Conservation (phyloP, 1,140 invertebrate species). For the Solenopsis fugax region DNA sequence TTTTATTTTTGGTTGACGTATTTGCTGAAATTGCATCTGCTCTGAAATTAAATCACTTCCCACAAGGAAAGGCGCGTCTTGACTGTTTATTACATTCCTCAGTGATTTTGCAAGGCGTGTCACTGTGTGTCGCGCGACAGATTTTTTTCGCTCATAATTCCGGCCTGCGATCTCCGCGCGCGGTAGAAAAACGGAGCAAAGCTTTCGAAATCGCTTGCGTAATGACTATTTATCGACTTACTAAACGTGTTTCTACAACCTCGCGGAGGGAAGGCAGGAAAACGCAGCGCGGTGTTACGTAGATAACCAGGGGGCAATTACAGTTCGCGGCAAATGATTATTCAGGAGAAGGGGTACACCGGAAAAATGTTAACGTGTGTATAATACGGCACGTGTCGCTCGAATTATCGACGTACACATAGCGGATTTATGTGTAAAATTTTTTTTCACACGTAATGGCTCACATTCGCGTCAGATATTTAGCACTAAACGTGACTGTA, state of each 20-base stretch:
- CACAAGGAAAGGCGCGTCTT: background rate
- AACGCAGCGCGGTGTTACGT: slow-evolving; percentile 1
- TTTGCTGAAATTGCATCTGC: background rate
- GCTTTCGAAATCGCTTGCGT: slow-evolving; percentile 56
- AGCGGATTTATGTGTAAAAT: background rate
- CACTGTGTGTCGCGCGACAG: background rate
- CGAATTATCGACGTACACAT: background rate
- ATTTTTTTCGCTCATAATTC: slow-evolving; percentile 18
- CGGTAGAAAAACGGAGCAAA: background rate
- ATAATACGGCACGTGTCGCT: slow-evolving; percentile 32
- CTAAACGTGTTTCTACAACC: slow-evolving; percentile 31
- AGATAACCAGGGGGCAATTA: slow-evolving; percentile 1
- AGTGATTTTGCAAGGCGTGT: background rate
- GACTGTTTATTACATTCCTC: background rate
- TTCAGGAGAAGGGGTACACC: background rate
- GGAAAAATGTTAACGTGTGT: background rate
- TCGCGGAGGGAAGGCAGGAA: background rate
- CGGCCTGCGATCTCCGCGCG: background rate
- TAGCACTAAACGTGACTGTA: background rate
- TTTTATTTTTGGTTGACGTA: background rate
- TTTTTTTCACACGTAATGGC: background rate
- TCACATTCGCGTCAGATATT: background rate
- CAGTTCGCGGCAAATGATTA: background rate
- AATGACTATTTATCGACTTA: slow-evolving; percentile 53
- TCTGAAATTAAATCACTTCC: background rate